phyloP scores from a whole-genome alignment of 64 coral and sea anemone species.

The Montipora cactus region DNA sequence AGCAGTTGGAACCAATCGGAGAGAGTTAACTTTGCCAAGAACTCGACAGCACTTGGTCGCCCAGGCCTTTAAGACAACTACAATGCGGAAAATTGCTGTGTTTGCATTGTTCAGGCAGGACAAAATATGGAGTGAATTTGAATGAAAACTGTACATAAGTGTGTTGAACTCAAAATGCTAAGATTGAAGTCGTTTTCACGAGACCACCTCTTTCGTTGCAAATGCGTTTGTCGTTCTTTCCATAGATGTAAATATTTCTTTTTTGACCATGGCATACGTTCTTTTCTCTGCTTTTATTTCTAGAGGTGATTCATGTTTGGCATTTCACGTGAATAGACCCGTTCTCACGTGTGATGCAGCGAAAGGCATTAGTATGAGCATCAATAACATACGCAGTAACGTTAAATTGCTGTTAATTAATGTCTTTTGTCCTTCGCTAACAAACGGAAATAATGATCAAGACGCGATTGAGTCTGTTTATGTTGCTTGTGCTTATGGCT shows the following conservation, averaged over 20 bases:
- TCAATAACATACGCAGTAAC: too few relatives aligned
- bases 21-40: neutral
- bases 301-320: neutral
- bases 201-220: neutral
- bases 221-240: neutral
- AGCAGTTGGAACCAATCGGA: neutral
- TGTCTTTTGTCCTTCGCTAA: too few relatives aligned
- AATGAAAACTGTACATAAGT: neutral
- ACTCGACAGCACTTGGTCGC: neutral
- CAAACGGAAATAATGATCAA: too few relatives aligned
- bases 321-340: too few relatives aligned
- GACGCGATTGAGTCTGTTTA: too few relatives aligned
- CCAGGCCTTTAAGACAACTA: neutral
- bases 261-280: neutral
- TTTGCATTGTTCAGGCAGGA: neutral
- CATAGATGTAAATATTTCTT: neutral
- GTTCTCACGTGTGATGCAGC: too few relatives aligned
- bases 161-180: neutral
- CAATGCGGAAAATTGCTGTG: neutral
- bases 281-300: neutral
- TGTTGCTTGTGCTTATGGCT: too few relatives aligned
- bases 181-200: too few relatives aligned
- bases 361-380: too few relatives aligned
- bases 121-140: neutral
- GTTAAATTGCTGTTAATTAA: too few relatives aligned